phyloP scores from a whole-genome alignment of 2,888 invertebrate genomes.

The Dryocosmus kuriphilus region DNA sequence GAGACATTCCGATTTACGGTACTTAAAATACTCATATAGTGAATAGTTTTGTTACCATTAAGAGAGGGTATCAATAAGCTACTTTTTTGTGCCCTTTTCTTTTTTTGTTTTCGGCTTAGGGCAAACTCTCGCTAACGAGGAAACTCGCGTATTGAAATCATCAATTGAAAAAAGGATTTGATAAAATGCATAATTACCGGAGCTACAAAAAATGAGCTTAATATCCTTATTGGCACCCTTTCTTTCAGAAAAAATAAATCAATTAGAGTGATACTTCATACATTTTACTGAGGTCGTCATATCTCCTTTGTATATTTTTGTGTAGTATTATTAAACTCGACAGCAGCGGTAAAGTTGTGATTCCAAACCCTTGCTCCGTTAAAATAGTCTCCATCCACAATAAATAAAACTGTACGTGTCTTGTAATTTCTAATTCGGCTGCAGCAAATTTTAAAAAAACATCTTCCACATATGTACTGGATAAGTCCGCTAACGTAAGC shows the following conservation, averaged over 20 bases:
- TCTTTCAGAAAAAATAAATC: not conserved
- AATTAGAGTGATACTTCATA: conserved; percentile 77
- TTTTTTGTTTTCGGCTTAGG: no score
- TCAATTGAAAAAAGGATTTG: no score
- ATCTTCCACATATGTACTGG: conserved; percentile 87
- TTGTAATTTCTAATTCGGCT: conserved; percentile 85
- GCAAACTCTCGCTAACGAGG: no score
- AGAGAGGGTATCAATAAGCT: no score
- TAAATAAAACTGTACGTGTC: conserved; percentile 93
- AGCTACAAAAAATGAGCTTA: not conserved
- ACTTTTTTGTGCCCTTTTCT: no score
- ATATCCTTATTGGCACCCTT: not conserved
- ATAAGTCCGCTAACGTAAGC: conserved; percentile 84
- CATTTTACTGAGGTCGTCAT: conserved; percentile 91
- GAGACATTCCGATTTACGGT: no score
- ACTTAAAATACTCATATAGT: no score
- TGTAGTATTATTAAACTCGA: conserved; percentile 86
- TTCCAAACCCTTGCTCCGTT: conserved; percentile 81
- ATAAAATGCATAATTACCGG: no score
- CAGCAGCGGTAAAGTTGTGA: conserved; percentile 81
- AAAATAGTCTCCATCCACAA: conserved; percentile 87
- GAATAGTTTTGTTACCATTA: no score
- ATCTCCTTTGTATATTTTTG: conserved; percentile 88
- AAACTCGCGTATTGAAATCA: no score
- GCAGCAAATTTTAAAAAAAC: conserved; percentile 85